Evolutionary conservation across 2,113 vertebrate genomes (phyloP).

Genomic region (Zosterops pallidus): DNA sequence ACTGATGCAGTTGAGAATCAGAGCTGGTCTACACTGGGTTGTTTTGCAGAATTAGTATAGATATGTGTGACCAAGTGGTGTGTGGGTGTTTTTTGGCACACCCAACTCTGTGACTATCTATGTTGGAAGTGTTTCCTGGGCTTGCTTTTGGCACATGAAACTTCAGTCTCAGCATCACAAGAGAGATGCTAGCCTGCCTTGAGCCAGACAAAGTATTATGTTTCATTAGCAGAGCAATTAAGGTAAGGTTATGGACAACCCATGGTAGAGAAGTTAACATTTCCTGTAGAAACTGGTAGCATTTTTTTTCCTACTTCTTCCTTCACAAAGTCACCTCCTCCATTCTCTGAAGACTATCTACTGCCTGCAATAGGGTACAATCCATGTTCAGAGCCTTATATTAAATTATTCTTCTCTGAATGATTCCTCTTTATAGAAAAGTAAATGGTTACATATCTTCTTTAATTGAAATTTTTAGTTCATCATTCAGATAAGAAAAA

Average conservation of each 20-base stretch:
- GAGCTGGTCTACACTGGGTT: neutral
- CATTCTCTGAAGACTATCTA: neutral
- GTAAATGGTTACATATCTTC: neutral
- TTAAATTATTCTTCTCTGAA: neutral
- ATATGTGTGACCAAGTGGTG: neutral
- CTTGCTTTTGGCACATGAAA: neutral
- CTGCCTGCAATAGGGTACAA: neutral
- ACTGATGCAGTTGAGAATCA: neutral
- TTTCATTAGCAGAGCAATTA: neutral
- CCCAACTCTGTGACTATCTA: neutral
- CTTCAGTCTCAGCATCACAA: neutral
- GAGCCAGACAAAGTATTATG: accelerated
- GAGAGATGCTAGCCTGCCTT: neutral
- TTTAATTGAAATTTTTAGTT: neutral
- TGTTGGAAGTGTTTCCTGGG: neutral
- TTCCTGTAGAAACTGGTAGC: neutral
- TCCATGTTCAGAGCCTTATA: neutral
- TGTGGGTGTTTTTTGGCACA: neutral
- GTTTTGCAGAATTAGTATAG: neutral
- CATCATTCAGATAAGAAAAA: neutral
- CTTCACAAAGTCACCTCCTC: neutral
- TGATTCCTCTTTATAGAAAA: neutral
- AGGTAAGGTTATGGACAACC: neutral
- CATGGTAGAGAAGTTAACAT: neutral
- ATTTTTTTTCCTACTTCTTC: neutral